Evolutionary conservation across 2,797 vertebrate genomes (phyloP).

Genomic region (Strix occidentalis): DNA sequence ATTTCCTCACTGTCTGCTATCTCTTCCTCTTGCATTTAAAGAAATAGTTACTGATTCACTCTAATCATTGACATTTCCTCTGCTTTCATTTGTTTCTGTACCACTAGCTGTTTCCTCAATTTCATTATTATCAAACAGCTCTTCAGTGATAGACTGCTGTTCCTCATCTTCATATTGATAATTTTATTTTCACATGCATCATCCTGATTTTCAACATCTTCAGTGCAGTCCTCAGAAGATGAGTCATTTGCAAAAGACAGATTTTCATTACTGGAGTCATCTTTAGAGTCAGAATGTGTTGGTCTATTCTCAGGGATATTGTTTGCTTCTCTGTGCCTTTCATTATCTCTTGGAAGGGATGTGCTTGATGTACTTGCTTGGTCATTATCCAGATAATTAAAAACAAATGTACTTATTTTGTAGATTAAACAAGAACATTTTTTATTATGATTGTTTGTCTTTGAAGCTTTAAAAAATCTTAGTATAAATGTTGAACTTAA

Average conservation of each 20-base stretch:
- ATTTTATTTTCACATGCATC: constrained; percentile 80
- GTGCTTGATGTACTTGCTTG: constrained; percentile 74
- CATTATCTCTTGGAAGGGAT: constrained; percentile 78
- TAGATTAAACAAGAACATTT: constrained; percentile 77
- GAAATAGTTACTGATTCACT: constrained; percentile 63
- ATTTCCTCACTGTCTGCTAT: constrained; percentile 50
- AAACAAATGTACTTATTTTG: constrained; percentile 82
- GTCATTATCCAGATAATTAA: constrained; percentile 81
- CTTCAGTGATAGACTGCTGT: constrained; percentile 74
- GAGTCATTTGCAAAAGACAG: constrained; percentile 76
- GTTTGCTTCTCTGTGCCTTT: constrained; percentile 75
- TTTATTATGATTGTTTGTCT: constrained; percentile 76
- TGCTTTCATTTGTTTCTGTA: constrained; percentile 74
- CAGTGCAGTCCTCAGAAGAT: constrained; percentile 72
- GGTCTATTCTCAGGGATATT: constrained; percentile 76
- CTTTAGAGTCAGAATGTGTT: constrained; percentile 73
- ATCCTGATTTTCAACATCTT: constrained; percentile 76
- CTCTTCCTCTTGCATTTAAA: constrained; percentile 61
- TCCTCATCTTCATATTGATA: constrained; percentile 79
- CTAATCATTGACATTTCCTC: constrained; percentile 70
- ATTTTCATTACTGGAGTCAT: constrained; percentile 77
- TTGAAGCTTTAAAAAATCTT: constrained; percentile 73
- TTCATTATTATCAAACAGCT: constrained; percentile 76
- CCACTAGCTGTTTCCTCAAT: constrained; percentile 67
- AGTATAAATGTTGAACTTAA: constrained; percentile 57